A percentile compares a stretch with the other conserved stretches of the same genome.
Conservation (phyloP, 2,797 vertebrate species). For the Sebastes wilsoni region DNA sequence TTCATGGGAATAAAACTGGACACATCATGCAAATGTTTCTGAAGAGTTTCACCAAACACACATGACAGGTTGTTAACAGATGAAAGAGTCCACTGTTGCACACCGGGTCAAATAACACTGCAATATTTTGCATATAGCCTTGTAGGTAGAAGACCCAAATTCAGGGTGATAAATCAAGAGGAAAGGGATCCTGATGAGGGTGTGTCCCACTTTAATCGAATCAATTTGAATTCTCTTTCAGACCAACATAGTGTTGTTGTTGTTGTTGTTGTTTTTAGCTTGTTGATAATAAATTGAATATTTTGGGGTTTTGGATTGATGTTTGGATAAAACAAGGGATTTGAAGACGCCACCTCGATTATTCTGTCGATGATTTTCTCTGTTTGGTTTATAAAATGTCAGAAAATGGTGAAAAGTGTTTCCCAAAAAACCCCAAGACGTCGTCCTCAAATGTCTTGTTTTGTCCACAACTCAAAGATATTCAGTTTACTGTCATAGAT, state of each 20-base stretch:
- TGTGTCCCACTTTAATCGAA: background rate
- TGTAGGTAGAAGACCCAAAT: background rate
- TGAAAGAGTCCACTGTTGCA: background rate
- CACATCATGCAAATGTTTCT: background rate
- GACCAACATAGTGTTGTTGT: background rate
- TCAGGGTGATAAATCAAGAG: background rate
- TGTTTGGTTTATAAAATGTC: too few species aligned
- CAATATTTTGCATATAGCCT: background rate
- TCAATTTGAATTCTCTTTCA: background rate
- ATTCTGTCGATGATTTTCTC: too few species aligned
- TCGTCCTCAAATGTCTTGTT: too few species aligned
- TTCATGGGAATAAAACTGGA: background rate
- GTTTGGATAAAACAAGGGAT: background rate
- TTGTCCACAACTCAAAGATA: too few species aligned
- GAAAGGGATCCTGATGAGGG: background rate
- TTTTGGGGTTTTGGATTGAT: background rate
- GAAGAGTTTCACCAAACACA: background rate
- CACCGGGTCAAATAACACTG: background rate
- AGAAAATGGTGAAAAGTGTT: too few species aligned
- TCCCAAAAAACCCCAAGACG: too few species aligned
- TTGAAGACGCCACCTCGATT: background rate
- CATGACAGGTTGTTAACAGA: background rate
- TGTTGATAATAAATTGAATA: background rate
- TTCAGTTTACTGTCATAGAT: too few species aligned
- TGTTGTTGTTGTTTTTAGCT: background rate